phyloP scores from a whole-genome alignment of 64 coral and sea anemone genomes.

The Porites australiensis region DNA sequence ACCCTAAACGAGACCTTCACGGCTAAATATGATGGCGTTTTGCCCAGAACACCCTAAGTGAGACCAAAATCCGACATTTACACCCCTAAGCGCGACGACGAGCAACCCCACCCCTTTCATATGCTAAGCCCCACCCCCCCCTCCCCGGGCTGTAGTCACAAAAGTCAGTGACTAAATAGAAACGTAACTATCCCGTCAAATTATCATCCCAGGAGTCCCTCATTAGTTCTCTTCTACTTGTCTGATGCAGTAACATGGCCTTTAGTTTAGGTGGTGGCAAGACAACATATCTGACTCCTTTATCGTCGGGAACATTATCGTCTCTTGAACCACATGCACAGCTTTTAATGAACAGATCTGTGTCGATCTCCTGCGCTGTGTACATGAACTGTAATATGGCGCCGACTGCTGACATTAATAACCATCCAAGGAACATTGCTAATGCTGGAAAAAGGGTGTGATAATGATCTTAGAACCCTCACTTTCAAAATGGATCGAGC shows the following conservation, averaged over 20 bases:
- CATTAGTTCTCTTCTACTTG: not conserved
- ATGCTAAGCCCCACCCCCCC: too few species aligned
- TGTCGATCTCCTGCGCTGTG: constrained; percentile 68
- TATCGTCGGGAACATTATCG: not conserved
- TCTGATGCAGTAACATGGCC: constrained; percentile 18
- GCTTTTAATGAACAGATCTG: constrained; percentile 24
- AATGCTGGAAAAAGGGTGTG: constrained; percentile 13
- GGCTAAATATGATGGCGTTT: too few species aligned
- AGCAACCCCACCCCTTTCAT: too few species aligned
- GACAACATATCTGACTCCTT: constrained; percentile 34
- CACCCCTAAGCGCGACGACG: too few species aligned
- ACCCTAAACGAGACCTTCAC: too few species aligned
- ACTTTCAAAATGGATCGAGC: too few species aligned
- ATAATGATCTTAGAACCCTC: not conserved
- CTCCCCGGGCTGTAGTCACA: too few species aligned
- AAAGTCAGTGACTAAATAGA: not conserved
- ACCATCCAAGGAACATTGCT: constrained; percentile 74
- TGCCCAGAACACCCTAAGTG: too few species aligned
- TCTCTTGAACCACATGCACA: not conserved
- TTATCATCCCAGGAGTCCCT: constrained; percentile 40
- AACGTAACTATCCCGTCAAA: not conserved
- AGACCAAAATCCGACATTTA: too few species aligned
- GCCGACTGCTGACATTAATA: constrained; percentile 59
- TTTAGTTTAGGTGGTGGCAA: constrained; percentile 31
- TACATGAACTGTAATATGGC: constrained; percentile 65